Base-by-base conservation (phyloP, 1,140 invertebrate genomes). In the Conus betulinus region DNA sequence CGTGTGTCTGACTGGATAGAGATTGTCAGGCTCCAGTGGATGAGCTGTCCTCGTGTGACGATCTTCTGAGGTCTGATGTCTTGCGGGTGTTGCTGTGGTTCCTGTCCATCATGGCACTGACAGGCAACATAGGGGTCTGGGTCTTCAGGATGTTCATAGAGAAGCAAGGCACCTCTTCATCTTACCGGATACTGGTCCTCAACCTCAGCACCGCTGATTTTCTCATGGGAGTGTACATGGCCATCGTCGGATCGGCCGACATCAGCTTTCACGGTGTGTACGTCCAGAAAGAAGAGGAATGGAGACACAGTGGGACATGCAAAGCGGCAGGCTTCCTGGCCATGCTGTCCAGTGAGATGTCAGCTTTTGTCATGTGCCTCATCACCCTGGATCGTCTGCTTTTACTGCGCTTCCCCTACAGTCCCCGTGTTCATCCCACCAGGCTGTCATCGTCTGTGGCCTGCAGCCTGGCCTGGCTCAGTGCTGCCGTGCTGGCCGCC, bases 221-320 rank as follows among this genome's bases (percentile, higher is more conserved):
- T 52, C 78, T 81, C 10, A 81, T 81, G 78, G 78, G 78, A 15
- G 39, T 81, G 27, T 81, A 81, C 78, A 51, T 81, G 39, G 23
- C 52, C 39, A 51, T 53, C 78, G 51, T 81, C 13, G 78, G 78
- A 6, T 10, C 39, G 78, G 78, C 78, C 0, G 78, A 81, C 78
- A 39, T n/a, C 17, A 25, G 78, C 78, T 81, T 51, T 39, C 39
- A 39, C 13, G 78, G 78, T 15, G 27, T 11, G 78, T 81, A 51
- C 52, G 13, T 81, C 15, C 52, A 39, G 78, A n/a, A 39, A 23
- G 6, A 23, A 15, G 78, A 81, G 10, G 78, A 39, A 11, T 81
- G 78, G 78, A 81, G 27, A 15, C 13, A 81, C 7, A 81, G 78
- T 23, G 25, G 0, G 6, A 10, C 13, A 39, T 81, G 78, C 52